phyloP scores from a whole-genome alignment of 2,113 vertebrate species.

The Hassar affinis region DNA sequence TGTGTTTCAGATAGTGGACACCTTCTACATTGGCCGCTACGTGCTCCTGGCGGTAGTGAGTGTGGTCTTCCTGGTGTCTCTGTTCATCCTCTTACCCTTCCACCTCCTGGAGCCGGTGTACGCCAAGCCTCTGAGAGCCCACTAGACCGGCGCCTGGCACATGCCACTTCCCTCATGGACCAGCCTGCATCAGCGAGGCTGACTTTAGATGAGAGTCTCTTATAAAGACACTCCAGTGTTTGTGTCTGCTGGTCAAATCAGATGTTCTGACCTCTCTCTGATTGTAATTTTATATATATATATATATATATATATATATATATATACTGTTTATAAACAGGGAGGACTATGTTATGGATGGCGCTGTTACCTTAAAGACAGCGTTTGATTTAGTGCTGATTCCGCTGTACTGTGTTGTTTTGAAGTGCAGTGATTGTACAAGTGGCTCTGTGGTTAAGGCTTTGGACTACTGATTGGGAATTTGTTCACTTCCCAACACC shows the following conservation, averaged over 20 bases:
- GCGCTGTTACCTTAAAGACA: neutral
- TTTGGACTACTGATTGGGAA: neutral
- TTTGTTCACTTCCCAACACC: neutral
- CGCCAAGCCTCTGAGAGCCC: constrained; percentile 77
- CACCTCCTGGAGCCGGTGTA: constrained; percentile 83
- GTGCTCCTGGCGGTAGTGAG: constrained; percentile 76
- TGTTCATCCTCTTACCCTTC: constrained; percentile 82
- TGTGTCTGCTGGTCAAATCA: constrained; percentile 22
- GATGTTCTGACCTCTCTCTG: neutral
- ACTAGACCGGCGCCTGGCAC: constrained; percentile 53
- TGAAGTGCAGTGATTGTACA: neutral
- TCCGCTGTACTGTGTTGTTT: neutral
- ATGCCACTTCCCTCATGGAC: constrained; percentile 23
- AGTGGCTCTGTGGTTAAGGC: neutral
- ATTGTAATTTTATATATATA: no score
- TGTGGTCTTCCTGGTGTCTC: constrained; percentile 70
- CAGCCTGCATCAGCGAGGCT: constrained; percentile 33
- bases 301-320: no score
- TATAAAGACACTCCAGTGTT: constrained; percentile 29
- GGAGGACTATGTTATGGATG: no score
- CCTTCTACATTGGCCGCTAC: constrained; percentile 86
- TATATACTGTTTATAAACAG: no score
- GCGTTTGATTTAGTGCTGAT: neutral
- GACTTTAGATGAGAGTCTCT: constrained; percentile 48
- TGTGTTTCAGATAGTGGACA: constrained; percentile 80